These are phyloP conservation scores for Allacma fusca DNA, from an alignment of 2,888 invertebrate genomes.

Conservation along the genomic window DNA sequence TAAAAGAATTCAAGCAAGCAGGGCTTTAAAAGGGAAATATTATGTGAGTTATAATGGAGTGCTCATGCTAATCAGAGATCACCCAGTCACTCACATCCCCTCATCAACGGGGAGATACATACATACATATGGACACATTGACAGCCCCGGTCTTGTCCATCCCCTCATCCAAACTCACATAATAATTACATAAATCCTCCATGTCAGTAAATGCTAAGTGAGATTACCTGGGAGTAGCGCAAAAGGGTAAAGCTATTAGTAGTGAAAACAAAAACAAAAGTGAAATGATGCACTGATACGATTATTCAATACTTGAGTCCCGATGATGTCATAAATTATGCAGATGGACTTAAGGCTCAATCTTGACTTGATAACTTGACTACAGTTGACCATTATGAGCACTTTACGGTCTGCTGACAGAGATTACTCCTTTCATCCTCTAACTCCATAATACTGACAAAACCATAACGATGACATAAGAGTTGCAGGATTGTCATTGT, in stretches of 20 bases:
- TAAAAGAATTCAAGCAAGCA: no score
- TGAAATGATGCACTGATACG: conserved; percentile 24
- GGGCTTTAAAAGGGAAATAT: no score
- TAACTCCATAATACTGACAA: neutral
- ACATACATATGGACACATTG: neutral
- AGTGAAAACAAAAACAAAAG: neutral
- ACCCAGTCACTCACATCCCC: conserved; percentile 3
- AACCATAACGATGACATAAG: no score
- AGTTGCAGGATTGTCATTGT: no score
- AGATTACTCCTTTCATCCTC: conserved; percentile 3
- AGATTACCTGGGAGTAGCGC: neutral
- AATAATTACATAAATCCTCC: no score
- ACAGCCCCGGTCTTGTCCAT: no score
- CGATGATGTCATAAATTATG: conserved; percentile 36
- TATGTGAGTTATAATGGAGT: neutral
- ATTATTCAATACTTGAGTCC: conserved; percentile 23
- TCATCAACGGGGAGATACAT: no score
- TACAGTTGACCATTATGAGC: conserved; percentile 41
- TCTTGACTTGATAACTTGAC: conserved; percentile 28
- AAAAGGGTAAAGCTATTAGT: conserved; percentile 30
- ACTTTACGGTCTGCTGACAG: conserved; percentile 29
- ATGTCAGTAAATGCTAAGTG: no score
- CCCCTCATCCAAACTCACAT: no score
- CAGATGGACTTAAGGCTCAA: conserved; percentile 35
- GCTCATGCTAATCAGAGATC: conserved; percentile 11